phyloP scores from a whole-genome alignment of 2,888 invertebrate species.

The Sericinus montela region DNA sequence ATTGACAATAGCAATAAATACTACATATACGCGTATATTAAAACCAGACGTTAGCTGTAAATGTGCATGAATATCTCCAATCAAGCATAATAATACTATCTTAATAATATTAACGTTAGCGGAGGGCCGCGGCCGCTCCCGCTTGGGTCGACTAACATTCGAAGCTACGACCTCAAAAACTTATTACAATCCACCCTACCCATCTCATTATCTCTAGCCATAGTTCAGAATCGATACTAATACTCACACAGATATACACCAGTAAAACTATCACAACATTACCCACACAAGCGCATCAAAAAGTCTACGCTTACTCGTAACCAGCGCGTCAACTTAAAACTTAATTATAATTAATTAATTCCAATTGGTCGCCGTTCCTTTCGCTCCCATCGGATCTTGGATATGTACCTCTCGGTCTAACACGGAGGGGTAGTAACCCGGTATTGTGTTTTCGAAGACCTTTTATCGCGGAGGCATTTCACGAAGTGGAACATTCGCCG shows the following conservation, averaged over 20 bases:
- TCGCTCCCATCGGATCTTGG: conserved; percentile 65
- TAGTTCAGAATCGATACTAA: conserved; percentile 72
- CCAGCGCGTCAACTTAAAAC: conserved; percentile 86
- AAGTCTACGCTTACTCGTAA: conserved; percentile 74
- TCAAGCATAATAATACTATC: conserved; percentile 10
- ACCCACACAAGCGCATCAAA: conserved; percentile 24
- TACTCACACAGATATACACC: conserved; percentile 45
- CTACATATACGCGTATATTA: no score
- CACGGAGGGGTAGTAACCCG: conserved; percentile 56
- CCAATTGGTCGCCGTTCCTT: conserved; percentile 79
- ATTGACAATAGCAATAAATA: no score
- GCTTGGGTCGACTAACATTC: conserved; percentile 28
- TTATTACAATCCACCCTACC: conserved; percentile 68
- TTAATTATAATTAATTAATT: conserved; percentile 92
- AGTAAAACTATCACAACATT: conserved; percentile 34
- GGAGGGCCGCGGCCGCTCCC: neutral
- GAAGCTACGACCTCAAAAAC: conserved; percentile 61
- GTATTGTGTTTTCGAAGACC: conserved; percentile 78
- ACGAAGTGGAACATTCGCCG: conserved; percentile 61
- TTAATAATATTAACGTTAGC: conserved; percentile 12
- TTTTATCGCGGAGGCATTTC: conserved; percentile 74
- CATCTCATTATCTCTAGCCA: conserved; percentile 74
- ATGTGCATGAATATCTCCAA: conserved; percentile 3
- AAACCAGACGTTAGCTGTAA: no score
- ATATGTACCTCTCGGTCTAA: conserved; percentile 56